Base-by-base conservation (phyloP, 2,888 invertebrate genomes). In the Hoplodrina ambigua region DNA sequence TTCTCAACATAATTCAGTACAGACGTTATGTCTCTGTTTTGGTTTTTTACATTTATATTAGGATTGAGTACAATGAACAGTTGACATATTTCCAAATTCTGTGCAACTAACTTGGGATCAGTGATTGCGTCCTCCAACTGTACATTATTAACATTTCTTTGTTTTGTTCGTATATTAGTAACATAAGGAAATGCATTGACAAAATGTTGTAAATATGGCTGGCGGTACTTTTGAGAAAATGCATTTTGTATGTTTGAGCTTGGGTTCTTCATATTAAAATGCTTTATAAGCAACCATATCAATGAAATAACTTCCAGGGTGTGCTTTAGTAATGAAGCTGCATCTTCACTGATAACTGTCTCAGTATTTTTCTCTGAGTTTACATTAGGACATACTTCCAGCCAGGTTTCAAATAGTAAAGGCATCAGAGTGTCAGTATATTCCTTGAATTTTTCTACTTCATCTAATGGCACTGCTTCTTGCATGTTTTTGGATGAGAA, bases 331-430 rank as follows among this genome's bases (percentile, higher is more conserved):
- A 98, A 94, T 49, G 94, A 89, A 3, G 97, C 96, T 25, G 97
- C 97, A 91, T 98, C 98, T 75, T 96, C 95, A 75, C 92, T 96
- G 20, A 98, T 92, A 49, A 96, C 89, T 75, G 94, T 94, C 86
- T 96, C 96, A 66, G 94, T 91, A 76, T 92, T 92, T 75, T 90
- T 90, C n/a, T 90, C 89, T 15, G 89, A 83, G 41, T 91, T 92
- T 41, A 88, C 89, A 74, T 88, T 93, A 7, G 98, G 97, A 59
- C 97, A 96, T 17, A 97, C 97, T 95, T 99, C 99, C 33, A 98
- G 90, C 98, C 98, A 99, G 61, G 98, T 97, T 89, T 98, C 98
- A 88, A 97, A 96, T 67, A 99, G 94, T 33, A 99, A 93, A 0
- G 98, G 98, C 92, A 98, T 96, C 57, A 98, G 93, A 49, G 97